Percentiles rank a stretch among this genome's conserved stretches.
Conservation (phyloP, 2,113 vertebrate species). For the Suricata suricatta region DNA sequence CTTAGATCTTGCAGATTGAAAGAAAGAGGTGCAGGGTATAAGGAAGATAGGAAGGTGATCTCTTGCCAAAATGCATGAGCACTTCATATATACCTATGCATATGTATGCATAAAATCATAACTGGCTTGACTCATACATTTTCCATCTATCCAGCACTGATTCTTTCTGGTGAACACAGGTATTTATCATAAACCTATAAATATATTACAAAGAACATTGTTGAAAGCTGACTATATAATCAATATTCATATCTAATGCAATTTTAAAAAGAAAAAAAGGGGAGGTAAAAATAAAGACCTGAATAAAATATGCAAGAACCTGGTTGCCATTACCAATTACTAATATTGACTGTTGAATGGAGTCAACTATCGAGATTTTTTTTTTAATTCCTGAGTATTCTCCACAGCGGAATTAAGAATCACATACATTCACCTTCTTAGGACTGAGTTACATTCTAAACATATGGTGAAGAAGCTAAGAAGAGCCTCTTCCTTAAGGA, state of each 20-base stretch:
- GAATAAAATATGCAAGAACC: background rate
- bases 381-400: background rate
- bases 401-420: background rate
- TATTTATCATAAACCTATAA: constrained; percentile 32
- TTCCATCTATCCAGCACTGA: constrained; percentile 19
- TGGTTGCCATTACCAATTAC: background rate
- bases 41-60: background rate
- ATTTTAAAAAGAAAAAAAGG: background rate
- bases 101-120: background rate
- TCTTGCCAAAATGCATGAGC: background rate
- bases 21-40: background rate
- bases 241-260: background rate
- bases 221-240: constrained; percentile 15
- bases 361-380: background rate
- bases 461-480: background rate
- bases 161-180: constrained; percentile 28
- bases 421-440: background rate
- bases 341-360: background rate
- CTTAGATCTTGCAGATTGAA: background rate
- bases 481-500: background rate
- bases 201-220: constrained; percentile 11
- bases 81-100: background rate
- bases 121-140: background rate
- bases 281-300: background rate
- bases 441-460: background rate